These are phyloP conservation scores for Brachynemurus nebulosus DNA, from an alignment of 2,888 invertebrate genomes.

Conservation along the genomic window DNA sequence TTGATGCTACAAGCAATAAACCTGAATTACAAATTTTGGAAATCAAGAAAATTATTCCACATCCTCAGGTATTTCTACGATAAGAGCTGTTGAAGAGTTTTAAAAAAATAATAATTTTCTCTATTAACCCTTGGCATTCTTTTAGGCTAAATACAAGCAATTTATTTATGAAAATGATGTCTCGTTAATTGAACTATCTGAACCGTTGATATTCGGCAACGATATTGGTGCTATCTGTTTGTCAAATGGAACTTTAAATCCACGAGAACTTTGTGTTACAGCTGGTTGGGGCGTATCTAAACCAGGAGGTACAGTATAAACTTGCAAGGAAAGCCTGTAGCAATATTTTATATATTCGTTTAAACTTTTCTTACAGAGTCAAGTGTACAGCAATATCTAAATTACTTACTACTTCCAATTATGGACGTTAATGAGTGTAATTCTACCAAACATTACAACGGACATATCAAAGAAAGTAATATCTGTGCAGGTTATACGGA, in stretches of 20 bases:
- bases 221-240: conserved; percentile 44
- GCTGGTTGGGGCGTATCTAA: conserved; percentile 43
- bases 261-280: conserved; percentile 39
- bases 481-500: conserved; percentile 45
- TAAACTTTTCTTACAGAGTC: conserved; percentile 25
- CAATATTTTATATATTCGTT: background rate
- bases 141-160: conserved; percentile 38
- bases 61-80: conserved; percentile 40
- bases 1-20: conserved; percentile 25
- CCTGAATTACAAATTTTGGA: conserved; percentile 25
- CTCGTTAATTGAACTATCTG: conserved; percentile 37
- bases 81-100: too few species aligned
- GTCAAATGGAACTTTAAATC: conserved; percentile 33
- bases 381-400: conserved; percentile 35
- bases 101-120: too few species aligned
- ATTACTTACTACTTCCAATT: conserved; percentile 39
- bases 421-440: conserved; percentile 42
- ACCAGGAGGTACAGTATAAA: conserved; percentile 29
- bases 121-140: conserved; percentile 10
- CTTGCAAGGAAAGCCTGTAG: background rate
- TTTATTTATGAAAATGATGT: conserved; percentile 43
- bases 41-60: conserved; percentile 35
- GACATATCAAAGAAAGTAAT: conserved; percentile 38
- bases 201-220: conserved; percentile 35
- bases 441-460: conserved; percentile 45